phyloP scores from a whole-genome alignment of 2,888 invertebrate species.

The Asteroscopus sphinx region DNA sequence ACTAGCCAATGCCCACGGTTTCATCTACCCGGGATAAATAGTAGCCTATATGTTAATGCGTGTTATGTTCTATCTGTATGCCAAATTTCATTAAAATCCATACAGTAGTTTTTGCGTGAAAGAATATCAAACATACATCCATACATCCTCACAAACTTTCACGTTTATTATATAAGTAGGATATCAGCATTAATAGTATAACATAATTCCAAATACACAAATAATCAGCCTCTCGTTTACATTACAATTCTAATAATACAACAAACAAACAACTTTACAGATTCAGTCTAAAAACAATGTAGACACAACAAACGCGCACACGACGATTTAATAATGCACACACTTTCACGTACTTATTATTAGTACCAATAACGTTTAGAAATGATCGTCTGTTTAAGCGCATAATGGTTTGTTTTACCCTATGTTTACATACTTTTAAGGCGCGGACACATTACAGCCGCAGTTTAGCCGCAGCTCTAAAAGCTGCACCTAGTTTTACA shows the following conservation, averaged over 20 bases:
- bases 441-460: neutral
- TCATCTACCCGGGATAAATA: no score
- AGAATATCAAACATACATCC: no score
- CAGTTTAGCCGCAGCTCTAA: constrained; percentile 2
- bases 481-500: neutral
- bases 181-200: neutral
- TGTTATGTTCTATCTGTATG: no score
- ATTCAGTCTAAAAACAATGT: constrained; percentile 38
- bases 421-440: constrained; percentile 18
- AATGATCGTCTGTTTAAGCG: constrained; percentile 22
- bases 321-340: constrained; percentile 25
- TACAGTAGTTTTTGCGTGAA: no score
- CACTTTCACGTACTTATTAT: constrained; percentile 29
- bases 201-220: constrained; percentile 11
- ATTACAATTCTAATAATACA: constrained; percentile 16
- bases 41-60: no score
- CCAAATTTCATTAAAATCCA: no score
- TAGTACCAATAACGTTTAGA: constrained; percentile 36
- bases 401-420: constrained; percentile 33
- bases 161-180: no score
- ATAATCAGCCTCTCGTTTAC: constrained; percentile 16
- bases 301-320: constrained; percentile 31
- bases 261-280: constrained; percentile 29
- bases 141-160: no score
- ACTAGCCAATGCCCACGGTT: no score